Conservation (phyloP, 2,113 vertebrate genomes). For the Scalopus aquaticus region DNA sequence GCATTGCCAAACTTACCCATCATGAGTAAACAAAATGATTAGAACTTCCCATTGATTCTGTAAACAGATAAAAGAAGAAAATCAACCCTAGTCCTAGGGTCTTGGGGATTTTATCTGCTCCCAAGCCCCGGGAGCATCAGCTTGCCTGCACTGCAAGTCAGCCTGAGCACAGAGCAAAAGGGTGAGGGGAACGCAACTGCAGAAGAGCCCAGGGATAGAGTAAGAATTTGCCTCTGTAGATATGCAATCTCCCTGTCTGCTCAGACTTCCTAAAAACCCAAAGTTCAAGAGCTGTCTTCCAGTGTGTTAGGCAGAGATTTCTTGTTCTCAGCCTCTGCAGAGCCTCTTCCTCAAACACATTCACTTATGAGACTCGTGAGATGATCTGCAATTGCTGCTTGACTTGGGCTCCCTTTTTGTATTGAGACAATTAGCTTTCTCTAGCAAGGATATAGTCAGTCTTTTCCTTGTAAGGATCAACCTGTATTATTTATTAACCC, state of each 20-base stretch:
- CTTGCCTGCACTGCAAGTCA: constrained; percentile 30
- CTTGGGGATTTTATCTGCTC: constrained; percentile 57
- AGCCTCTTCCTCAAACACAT: constrained; percentile 60
- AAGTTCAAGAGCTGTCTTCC: constrained; percentile 51
- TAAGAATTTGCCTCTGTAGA: not conserved
- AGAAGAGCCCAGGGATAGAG: not conserved
- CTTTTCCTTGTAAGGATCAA: constrained; percentile 64
- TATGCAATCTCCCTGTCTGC: not conserved
- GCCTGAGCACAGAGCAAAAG: constrained; percentile 56
- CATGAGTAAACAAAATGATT: constrained; percentile 83
- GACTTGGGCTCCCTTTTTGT: constrained; percentile 59
- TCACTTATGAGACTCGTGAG: constrained; percentile 76
- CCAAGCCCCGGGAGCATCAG: constrained; percentile 4
- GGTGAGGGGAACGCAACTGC: constrained; percentile 49
- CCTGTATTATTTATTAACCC: constrained; percentile 68
- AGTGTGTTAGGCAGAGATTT: constrained; percentile 34
- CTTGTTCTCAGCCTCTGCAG: constrained; percentile 58
- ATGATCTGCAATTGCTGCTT: constrained; percentile 68
- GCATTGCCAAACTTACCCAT: constrained; percentile 80
- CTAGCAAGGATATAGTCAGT: not conserved
- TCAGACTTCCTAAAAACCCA: constrained; percentile 49
- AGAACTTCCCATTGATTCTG: constrained; percentile 79
- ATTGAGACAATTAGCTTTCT: constrained; percentile 71
- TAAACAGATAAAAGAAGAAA: constrained; percentile 68
- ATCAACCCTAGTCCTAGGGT: constrained; percentile 60